These are phyloP conservation scores for Rousettus leschenaultii DNA, from an alignment of 2,113 vertebrate genomes.

Conservation along the genomic window DNA sequence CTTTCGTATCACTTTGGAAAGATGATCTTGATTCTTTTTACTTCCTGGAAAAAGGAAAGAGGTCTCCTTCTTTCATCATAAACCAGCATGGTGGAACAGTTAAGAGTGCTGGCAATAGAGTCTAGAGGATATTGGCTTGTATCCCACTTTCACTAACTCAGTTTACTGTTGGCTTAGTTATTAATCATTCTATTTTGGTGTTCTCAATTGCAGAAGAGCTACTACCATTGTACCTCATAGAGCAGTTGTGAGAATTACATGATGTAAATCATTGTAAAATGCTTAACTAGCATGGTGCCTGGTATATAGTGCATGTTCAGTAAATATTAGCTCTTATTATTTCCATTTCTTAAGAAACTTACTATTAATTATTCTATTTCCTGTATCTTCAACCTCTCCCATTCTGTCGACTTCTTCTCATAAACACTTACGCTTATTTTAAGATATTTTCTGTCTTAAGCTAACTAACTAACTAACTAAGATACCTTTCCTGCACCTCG, in stretches of 20 bases:
- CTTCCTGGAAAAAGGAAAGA: background rate
- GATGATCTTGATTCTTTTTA: background rate
- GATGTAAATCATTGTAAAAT: background rate
- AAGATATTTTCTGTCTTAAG: background rate
- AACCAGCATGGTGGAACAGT: background rate
- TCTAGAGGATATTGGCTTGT: background rate
- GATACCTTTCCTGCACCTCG: background rate
- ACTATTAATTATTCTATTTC: background rate
- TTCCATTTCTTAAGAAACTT: background rate
- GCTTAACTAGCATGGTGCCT: background rate
- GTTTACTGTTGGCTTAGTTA: background rate
- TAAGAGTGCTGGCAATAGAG: background rate
- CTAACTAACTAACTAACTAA: background rate
- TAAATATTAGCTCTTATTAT: background rate
- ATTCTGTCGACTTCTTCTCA: background rate
- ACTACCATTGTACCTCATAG: background rate
- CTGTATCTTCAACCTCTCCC: background rate
- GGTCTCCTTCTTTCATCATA: background rate
- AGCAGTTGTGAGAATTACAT: constrained; percentile 10
- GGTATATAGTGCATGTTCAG: background rate
- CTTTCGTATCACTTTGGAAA: background rate
- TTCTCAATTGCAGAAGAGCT: background rate
- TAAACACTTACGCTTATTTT: background rate
- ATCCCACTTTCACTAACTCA: background rate
- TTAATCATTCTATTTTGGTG: background rate